Conservation (phyloP, 2,888 invertebrate genomes). For the Neocrepidodera transversa region DNA sequence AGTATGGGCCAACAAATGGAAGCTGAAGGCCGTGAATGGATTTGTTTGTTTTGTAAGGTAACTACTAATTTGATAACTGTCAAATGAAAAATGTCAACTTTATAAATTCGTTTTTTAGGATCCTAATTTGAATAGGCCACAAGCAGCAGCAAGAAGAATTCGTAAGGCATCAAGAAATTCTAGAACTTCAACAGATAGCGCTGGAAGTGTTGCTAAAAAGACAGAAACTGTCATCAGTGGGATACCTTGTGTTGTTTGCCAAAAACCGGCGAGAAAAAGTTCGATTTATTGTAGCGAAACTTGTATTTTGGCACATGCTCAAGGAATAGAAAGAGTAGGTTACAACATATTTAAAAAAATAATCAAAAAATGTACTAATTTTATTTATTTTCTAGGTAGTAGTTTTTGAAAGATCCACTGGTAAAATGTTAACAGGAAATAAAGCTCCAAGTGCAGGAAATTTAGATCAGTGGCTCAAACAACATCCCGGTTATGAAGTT, state of each 20-base stretch:
- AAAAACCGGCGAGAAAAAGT: constrained; percentile 74
- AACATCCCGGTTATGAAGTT: constrained; percentile 88
- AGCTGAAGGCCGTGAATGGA: constrained; percentile 85
- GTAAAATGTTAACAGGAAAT: constrained; percentile 76
- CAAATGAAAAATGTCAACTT: too few relatives aligned
- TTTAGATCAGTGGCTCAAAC: constrained; percentile 82
- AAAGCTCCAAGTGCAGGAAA: constrained; percentile 83
- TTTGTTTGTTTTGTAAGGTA: constrained; percentile 84
- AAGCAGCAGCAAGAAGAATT: constrained; percentile 57
- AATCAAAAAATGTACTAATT: background rate
- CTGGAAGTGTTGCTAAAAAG: constrained; percentile 44
- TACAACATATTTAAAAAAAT: background rate
- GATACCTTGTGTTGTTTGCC: constrained; percentile 76
- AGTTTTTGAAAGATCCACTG: constrained; percentile 84
- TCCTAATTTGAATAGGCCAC: constrained; percentile 53
- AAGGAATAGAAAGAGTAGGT: constrained; percentile 66
- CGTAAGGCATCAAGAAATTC: constrained; percentile 56
- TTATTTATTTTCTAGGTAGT: constrained; percentile 62
- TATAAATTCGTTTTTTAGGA: constrained; percentile 51
- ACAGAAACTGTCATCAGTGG: constrained; percentile 31
- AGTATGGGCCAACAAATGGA: constrained; percentile 93
- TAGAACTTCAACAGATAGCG: constrained; percentile 54
- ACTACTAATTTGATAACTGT: constrained; percentile 29
- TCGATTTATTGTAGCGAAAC: constrained; percentile 90
- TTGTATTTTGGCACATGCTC: constrained; percentile 86